phyloP scores from a whole-genome alignment of 2,888 invertebrate species.

The Alloscopus bannaensis region DNA sequence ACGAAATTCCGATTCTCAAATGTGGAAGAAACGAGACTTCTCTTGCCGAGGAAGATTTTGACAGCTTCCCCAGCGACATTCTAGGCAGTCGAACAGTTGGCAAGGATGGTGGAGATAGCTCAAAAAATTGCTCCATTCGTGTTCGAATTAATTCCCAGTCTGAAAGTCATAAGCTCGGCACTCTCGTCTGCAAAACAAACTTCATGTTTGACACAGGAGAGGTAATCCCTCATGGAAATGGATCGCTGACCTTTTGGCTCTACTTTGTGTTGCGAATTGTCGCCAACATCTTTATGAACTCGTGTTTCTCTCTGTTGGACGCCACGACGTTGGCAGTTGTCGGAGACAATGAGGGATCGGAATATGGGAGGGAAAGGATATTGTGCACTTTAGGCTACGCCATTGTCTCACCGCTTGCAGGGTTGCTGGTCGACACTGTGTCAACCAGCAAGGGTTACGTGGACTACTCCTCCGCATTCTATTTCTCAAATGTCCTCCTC shows the following conservation, averaged over 20 bases:
- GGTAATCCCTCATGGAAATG: slow-evolving; percentile 56
- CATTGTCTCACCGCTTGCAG: slow-evolving; percentile 81
- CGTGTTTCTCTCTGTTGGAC: slow-evolving; percentile 92
- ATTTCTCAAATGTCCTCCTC: slow-evolving; percentile 85
- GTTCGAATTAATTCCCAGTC: slow-evolving; percentile 10
- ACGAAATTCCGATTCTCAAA: not conserved
- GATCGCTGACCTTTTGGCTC: slow-evolving; percentile 82
- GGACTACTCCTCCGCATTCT: slow-evolving; percentile 92
- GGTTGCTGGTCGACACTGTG: slow-evolving; percentile 83
- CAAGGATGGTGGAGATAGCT: not conserved
- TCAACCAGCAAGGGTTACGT: slow-evolving; percentile 78
- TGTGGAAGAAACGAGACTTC: not conserved
- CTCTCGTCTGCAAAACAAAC: slow-evolving; percentile 53
- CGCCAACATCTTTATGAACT: slow-evolving; percentile 87
- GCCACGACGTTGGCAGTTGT: slow-evolving; percentile 91
- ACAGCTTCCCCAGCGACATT: not conserved
- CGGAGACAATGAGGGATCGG: slow-evolving; percentile 85
- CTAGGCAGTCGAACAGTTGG: not conserved
- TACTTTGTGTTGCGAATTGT: slow-evolving; percentile 88
- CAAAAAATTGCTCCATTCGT: not conserved
- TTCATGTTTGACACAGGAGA: slow-evolving; percentile 54
- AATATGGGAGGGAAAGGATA: slow-evolving; percentile 87
- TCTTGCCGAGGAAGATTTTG: not conserved
- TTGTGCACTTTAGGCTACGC: slow-evolving; percentile 90
- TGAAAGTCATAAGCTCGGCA: not conserved